phyloP scores from a whole-genome alignment of 2,113 vertebrate genomes.

The Hydropotes inermis region DNA sequence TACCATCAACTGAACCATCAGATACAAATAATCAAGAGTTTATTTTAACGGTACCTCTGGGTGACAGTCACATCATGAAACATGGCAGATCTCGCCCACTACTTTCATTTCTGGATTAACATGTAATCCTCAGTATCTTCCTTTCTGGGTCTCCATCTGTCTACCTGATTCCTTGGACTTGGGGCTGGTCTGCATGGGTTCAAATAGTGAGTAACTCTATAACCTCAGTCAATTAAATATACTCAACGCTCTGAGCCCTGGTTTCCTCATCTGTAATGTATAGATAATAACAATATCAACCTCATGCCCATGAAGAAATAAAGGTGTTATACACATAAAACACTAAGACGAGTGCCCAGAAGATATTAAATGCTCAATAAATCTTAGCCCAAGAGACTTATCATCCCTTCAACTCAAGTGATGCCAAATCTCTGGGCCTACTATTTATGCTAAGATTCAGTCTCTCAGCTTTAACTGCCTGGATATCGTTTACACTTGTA shows the following conservation, averaged over 20 bases:
- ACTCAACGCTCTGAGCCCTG: not conserved
- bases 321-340: not conserved
- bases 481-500: not conserved
- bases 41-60: not conserved
- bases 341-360: not conserved
- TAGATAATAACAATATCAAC: not conserved
- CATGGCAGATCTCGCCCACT: not conserved
- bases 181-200: not conserved
- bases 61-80: not conserved
- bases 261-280: not conserved
- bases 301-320: not conserved
- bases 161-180: not conserved
- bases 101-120: not conserved
- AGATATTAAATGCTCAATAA: not conserved
- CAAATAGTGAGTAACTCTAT: not conserved
- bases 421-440: not conserved
- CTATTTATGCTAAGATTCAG: not conserved
- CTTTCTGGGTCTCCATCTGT: not conserved
- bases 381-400: not conserved
- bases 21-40: not conserved
- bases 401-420: not conserved
- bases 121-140: not conserved
- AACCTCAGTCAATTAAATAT: not conserved
- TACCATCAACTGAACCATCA: not conserved
- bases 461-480: not conserved